Evolutionary conservation across 2,797 vertebrate genomes (phyloP), one percentile per base, ranked within the genome.

Genomic region (Intellagama lesueurii): DNA sequence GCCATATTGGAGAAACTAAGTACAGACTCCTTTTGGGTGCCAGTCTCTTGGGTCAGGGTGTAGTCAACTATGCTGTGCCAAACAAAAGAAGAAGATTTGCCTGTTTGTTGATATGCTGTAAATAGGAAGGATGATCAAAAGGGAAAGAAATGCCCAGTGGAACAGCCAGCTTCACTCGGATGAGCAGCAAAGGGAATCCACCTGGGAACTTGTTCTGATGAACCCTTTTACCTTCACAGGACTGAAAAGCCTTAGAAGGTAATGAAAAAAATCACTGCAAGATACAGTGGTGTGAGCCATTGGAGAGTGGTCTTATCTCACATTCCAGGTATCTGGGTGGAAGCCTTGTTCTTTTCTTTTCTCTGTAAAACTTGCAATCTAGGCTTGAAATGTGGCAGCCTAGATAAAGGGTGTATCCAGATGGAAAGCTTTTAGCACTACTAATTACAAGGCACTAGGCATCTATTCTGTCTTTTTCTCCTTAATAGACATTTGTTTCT

Each of bases 1-100:
- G 94, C 76, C 3, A 92, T 98, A 70, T 90, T 99, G 87, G 98
- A 99, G 91, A 97, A 96, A 90, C 95, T 98, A 85, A 97, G 96
- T 92, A 97, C 89, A 86, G 98, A 98, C 93, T 94, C 97, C 0
- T 98, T 98, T 91, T 99, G 98, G 99, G 98, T 99, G 85, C 98
- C 99, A 44, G 92, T 98, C 81, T 97, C 86, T 94, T 99, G 99
- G 99, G 95, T 98, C 84, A 97, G 97, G 93, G 97, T 97, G 95
- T 98, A 98, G 96, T 92, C 89, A 76, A 52, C 60, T 82, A 5
- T 1, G 1, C 2, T 30, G 49, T 80, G 52, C 88, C 85, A 69
- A 78, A 91, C 69, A 52, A 44, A 83, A 87, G 73, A 22, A 64
- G 69, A 6, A 40, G 81, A 52, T 35, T 52, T 78, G 52, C 75